Conservation (phyloP, 2,797 vertebrate genomes). For the Lacerta viridis region DNA sequence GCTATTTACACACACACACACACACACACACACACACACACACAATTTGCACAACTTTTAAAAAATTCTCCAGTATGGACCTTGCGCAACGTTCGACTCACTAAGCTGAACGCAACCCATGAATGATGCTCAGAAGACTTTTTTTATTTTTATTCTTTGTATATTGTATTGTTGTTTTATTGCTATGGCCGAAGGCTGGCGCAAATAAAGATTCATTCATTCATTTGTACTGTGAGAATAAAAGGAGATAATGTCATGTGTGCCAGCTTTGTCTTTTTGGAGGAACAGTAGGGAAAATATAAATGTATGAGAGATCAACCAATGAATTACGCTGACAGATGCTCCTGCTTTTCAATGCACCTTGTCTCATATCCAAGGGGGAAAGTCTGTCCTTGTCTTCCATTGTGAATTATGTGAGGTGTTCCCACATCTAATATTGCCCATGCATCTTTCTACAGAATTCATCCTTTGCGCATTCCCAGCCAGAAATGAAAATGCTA, state of each 20-base stretch:
- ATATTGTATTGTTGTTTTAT: too few relatives aligned
- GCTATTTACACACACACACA: not conserved
- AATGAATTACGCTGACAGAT: too few relatives aligned
- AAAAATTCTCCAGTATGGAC: too few relatives aligned
- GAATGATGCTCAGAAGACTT: too few relatives aligned
- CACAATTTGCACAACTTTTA: too few relatives aligned
- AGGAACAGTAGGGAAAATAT: not conserved
- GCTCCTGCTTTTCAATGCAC: too few relatives aligned
- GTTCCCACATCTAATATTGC: not conserved
- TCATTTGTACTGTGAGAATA: not conserved
- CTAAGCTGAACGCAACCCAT: not conserved
- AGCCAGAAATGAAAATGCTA: not conserved
- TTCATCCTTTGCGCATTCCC: not conserved
- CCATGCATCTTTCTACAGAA: not conserved
- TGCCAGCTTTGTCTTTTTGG: too few relatives aligned
- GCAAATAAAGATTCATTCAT: too few relatives aligned
- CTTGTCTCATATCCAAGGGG: not conserved
- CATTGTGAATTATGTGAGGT: not conserved
- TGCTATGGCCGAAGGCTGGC: too few relatives aligned
- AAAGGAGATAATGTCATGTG: not conserved
- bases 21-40: too few relatives aligned
- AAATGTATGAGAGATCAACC: not conserved
- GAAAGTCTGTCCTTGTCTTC: not conserved
- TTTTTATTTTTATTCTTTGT: too few relatives aligned
- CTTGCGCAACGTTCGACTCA: not conserved